A percentile compares a stretch with the other conserved stretches of the same genome.
Conservation (phyloP, 2,888 invertebrate genomes). For the Agonopterix arenella region DNA sequence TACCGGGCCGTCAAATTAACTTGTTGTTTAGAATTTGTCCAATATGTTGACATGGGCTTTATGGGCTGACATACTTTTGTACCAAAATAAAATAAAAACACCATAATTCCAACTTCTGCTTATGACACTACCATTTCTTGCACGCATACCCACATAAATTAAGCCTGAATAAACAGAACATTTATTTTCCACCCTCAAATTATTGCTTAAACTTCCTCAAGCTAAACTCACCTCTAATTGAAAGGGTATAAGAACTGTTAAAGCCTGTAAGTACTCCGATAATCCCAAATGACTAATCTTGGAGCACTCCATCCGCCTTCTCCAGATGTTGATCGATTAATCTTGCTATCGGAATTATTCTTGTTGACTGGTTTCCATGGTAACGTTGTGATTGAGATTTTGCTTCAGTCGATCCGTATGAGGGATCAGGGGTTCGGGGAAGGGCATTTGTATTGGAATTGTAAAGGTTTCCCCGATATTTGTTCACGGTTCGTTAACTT, state of each 20-base stretch:
- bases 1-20: too few species aligned
- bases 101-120: constrained; percentile 7
- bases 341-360: constrained; percentile 58
- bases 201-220: background rate
- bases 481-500: too few species aligned
- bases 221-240: background rate
- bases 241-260: background rate
- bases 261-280: constrained; percentile 11
- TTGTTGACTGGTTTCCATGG: constrained; percentile 5
- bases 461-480: too few species aligned
- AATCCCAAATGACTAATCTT: constrained; percentile 68
- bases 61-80: too few species aligned
- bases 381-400: constrained; percentile 19
- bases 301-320: constrained; percentile 49
- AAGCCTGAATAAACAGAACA: constrained; percentile 37
- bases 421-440: too few species aligned
- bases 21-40: too few species aligned
- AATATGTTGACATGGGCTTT: too few species aligned
- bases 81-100: too few species aligned
- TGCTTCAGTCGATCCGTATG: too few species aligned
- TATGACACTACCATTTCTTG: constrained; percentile 20
- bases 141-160: constrained; percentile 38
- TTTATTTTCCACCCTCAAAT: background rate
- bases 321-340: constrained; percentile 66
- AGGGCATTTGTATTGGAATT: too few species aligned